Evolutionary conservation across 2,113 vertebrate species (phyloP).

Genomic region (Ailuropoda melanoleuca): DNA sequence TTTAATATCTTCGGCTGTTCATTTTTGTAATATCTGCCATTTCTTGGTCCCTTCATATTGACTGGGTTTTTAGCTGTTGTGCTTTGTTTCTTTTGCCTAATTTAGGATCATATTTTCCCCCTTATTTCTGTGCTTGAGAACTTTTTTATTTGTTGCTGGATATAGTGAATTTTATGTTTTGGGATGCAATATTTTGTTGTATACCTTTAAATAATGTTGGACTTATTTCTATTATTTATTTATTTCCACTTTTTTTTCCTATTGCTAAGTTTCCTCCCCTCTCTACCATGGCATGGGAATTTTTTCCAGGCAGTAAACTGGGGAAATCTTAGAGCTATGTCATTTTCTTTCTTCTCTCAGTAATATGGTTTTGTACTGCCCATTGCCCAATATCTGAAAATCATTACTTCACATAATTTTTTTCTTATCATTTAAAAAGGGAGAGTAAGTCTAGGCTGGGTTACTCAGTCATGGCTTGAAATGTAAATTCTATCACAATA

Average conservation of each 20-base stretch:
- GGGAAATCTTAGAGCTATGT: background rate
- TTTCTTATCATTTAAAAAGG: background rate
- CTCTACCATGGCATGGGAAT: background rate
- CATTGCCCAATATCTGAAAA: background rate
- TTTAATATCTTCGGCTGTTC: background rate
- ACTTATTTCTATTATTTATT: background rate
- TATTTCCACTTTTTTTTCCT: background rate
- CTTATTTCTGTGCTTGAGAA: background rate
- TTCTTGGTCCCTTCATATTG: background rate
- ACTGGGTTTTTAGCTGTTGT: background rate
- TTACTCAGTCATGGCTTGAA: background rate
- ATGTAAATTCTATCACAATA: background rate
- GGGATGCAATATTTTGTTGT: background rate
- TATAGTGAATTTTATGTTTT: background rate
- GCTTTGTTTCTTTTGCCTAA: background rate
- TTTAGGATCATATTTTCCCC: background rate
- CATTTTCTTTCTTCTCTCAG: background rate
- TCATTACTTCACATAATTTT: background rate
- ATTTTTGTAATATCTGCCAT: background rate
- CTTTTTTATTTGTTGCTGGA: background rate
- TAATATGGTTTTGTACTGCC: background rate
- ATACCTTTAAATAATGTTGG: background rate
- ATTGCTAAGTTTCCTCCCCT: background rate
- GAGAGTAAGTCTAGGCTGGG: background rate
- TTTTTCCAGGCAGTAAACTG: background rate